phyloP scores from a whole-genome alignment of 2,797 vertebrate genomes.

The Chromobotia macracanthus region DNA sequence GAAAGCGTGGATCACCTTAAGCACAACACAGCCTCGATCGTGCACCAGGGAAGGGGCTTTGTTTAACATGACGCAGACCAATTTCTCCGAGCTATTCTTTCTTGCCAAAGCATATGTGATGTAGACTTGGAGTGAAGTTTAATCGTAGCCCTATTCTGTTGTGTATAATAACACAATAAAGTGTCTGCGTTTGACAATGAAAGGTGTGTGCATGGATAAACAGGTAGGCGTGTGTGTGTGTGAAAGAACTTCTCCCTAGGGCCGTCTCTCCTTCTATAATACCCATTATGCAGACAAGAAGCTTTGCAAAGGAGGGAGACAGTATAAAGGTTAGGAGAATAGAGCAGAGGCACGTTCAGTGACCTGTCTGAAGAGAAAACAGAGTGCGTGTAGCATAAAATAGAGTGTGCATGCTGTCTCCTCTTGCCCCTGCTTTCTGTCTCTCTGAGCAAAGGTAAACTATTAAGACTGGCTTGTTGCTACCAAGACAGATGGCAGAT shows the following conservation, averaged over 20 bases:
- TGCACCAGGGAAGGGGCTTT: constrained; percentile 67
- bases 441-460: constrained; percentile 31
- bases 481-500: background rate
- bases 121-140: constrained; percentile 58
- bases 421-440: constrained; percentile 8
- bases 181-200: constrained; percentile 61
- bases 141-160: constrained; percentile 48
- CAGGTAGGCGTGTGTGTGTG: constrained; percentile 40
- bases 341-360: constrained; percentile 74
- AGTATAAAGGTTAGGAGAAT: constrained; percentile 60
- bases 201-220: constrained; percentile 54
- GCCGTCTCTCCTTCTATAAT: constrained; percentile 73
- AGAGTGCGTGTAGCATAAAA: constrained; percentile 70
- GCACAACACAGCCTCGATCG: constrained; percentile 67
- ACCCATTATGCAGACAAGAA: constrained; percentile 45
- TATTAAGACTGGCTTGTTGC: background rate
- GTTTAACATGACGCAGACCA: constrained; percentile 60
- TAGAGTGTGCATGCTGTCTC: constrained; percentile 50
- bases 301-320: constrained; percentile 63
- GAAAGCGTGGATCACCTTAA: constrained; percentile 78
- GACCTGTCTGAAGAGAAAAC: constrained; percentile 68
- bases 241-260: constrained; percentile 63
- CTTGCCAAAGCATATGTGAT: constrained; percentile 23
- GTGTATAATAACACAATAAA: constrained; percentile 66
- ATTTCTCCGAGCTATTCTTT: constrained; percentile 32